A percentile compares a stretch with the other conserved stretches of the same genome.
Conservation (phyloP, 2,888 invertebrate species). For the Cerceris ruficornis region DNA sequence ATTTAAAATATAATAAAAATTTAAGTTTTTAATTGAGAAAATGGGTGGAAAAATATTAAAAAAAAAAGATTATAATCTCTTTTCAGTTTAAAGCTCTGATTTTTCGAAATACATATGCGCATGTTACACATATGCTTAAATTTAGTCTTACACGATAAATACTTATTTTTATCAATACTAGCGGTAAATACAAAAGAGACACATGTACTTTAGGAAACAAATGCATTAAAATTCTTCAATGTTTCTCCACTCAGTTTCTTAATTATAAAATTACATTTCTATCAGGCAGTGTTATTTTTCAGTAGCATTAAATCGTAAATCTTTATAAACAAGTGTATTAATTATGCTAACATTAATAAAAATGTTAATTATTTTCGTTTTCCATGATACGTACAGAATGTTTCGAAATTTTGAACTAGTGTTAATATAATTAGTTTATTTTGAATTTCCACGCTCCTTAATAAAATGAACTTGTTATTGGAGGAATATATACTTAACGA, state of each 20-base stretch:
- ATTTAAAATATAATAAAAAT: constrained; percentile 2
- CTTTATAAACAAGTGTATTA: constrained; percentile 10
- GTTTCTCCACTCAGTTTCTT: constrained; percentile 16
- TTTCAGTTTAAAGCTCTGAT: neutral
- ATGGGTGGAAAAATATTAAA: constrained; percentile 18
- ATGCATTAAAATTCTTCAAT: constrained; percentile 8
- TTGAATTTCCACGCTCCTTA: no score
- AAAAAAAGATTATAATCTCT: neutral
- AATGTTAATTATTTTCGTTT: no score
- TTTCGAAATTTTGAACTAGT: no score
- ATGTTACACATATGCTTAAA: neutral
- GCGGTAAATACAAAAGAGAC: neutral
- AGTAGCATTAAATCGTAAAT: constrained; percentile 28
- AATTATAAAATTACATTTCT: constrained; percentile 18
- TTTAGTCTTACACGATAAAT: neutral
- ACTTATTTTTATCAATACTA: neutral
- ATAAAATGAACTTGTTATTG: no score
- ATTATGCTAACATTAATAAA: no score
- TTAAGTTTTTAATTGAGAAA: constrained; percentile 16
- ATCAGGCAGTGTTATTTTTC: constrained; percentile 15
- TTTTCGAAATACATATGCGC: neutral
- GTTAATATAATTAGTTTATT: no score
- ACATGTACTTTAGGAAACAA: neutral
- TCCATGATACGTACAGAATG: no score
- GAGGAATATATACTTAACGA: neutral